Evolutionary conservation across 2,797 vertebrate species (phyloP), one percentile per base, ranked within the genome.

Genomic region (Myotis planiceps): DNA sequence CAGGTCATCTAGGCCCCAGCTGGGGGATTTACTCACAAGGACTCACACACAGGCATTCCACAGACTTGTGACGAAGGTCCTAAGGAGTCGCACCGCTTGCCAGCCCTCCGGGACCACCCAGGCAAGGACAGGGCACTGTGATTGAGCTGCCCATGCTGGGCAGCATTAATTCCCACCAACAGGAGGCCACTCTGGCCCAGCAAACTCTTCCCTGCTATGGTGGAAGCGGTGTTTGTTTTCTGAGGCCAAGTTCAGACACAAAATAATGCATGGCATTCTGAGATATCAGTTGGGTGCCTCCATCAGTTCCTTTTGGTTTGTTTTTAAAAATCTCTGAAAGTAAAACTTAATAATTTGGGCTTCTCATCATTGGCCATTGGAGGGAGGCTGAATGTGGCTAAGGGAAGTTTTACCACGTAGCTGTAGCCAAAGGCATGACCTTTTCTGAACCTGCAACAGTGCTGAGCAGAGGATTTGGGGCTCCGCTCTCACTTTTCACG

Each of bases 401-500:
- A 97, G 87, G 92, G 90, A 89, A 88, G 86, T 95, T 97, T 84
- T 72, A 29, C n/a, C 76, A 87, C 82, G 95, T 45, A 94, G 96
- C 97, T 96, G 86, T 81, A 98, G 92, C 76, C 86, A 93, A 97
- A 97, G 83, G 78, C 47, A 97, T 89, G 65, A 97, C 97, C 87
- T 97, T 92, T 94, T 90, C 90, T 97, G 95, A 98, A 97, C 93
- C 90, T 92, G 92, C 88, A 96, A 95, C 93, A 97, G 88, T 97
- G 96, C 88, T 87, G 86, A 98, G 68, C 80, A 88, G 91, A 96
- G 90, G 95, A 97, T 98, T 92, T 98, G 95, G n/a, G 63, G 96
- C 96, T 92, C 86, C 72, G 85, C 21, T 23, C 86, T 97, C 71
- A 63, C 94, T 97, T 18, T 0, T 88, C 74, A 97, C 76, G 96